These are phyloP conservation scores for Sinosuthora webbiana DNA, from an alignment of 2,113 vertebrate genomes.

Conservation along the genomic window DNA sequence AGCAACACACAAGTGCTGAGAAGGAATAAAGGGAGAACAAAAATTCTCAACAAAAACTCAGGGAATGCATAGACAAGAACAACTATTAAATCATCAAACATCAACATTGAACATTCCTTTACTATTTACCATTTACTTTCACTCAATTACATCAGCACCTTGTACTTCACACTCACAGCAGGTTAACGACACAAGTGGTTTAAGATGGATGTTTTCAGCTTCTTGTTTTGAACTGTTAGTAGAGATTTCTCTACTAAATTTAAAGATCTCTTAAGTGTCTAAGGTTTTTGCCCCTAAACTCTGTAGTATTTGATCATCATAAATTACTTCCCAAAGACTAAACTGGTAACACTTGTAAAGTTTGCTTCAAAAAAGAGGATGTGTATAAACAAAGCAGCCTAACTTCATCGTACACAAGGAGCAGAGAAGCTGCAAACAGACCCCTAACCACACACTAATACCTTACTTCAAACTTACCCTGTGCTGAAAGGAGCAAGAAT, in stretches of 20 bases:
- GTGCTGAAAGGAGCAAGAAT: neutral
- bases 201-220: neutral
- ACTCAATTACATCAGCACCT: neutral
- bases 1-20: neutral
- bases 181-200: neutral
- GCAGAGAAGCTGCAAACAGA: neutral
- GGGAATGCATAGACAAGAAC: neutral
- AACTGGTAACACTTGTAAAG: neutral
- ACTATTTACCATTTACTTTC: neutral
- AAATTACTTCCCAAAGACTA: neutral
- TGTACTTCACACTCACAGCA: neutral
- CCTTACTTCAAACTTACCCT: neutral
- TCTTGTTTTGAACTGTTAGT: neutral
- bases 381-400: neutral
- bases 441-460: neutral
- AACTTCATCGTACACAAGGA: neutral
- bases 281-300: neutral
- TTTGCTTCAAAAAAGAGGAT: neutral
- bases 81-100: rapidly evolving
- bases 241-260: neutral
- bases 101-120: neutral
- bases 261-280: neutral
- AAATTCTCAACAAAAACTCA: neutral
- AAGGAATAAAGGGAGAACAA: neutral
- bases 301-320: neutral